Evolutionary conservation across 64 coral and sea anemone species (phyloP), one percentile per base, ranked within the genome.

Genomic region (Porites australiensis): DNA sequence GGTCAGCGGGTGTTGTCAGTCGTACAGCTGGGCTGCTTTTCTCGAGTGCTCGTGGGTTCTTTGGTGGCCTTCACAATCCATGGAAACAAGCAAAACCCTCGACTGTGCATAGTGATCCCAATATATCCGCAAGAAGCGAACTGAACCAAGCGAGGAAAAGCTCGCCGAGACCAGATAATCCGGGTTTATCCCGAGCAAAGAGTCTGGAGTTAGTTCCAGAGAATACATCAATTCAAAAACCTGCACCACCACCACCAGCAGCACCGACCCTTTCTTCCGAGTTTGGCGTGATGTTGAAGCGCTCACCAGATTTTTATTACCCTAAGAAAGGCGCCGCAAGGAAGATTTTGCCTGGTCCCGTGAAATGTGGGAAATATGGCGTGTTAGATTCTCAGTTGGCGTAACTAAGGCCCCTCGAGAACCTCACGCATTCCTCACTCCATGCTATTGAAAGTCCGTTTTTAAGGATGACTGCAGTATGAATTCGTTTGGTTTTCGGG

Each of bases 1-100:
- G 92, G 83, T 87, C 86, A 20, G 82, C 57, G 66, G 91, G 92
- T 72, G 48, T 94, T 50, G 82, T 97, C 2, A 97, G 71, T 90
- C 81, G 77, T 19, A 94, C 95, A 5, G 95, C 95, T 70, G 95
- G 95, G 13, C 62, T 98, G 9, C 74, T 98, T 6, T 98, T 98
- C 48, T 94, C 60, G 19, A 82, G 92, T 59, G 86, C 93, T 46
- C 91, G 91, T 37, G 91, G 91, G 44, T 82, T 93, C 81, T 69
- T 93, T 13, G 59, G 81, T 69, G 87, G 92, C 15, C 84, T 94
- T 15, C 66, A 89, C 23, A 82, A 89, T 75, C 59, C 64, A 4
- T 87, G 86, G 79, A 68, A 58, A 70, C 65, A 77, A 48, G 77
- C 83, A 60, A 94, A 85, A 19, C 71, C 87, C 0, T 47, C 58